phyloP scores from a whole-genome alignment of 2,797 vertebrate species.

The Molossus molossus region DNA sequence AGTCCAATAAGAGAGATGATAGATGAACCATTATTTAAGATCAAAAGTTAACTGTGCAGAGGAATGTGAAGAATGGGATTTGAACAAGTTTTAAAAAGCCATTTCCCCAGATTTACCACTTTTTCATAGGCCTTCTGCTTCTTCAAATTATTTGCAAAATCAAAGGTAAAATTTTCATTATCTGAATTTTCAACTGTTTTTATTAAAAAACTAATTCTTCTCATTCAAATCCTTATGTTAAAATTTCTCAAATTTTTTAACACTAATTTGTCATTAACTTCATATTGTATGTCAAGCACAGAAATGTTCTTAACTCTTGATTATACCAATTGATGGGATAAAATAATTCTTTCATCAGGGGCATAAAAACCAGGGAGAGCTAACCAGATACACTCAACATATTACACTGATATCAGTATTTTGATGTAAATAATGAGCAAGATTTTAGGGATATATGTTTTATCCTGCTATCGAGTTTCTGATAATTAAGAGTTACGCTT shows the following conservation, averaged over 20 bases:
- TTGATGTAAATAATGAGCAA: background rate
- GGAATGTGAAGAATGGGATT: background rate
- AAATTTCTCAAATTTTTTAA: background rate
- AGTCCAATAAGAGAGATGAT: background rate
- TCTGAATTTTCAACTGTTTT: slow-evolving; percentile 30
- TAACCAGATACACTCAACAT: background rate
- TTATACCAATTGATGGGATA: background rate
- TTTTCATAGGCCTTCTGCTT: background rate
- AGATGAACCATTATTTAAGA: background rate
- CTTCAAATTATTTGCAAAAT: slow-evolving; percentile 34
- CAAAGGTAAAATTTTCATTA: slow-evolving; percentile 28
- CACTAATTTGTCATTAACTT: slow-evolving; percentile 30
- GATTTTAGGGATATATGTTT: background rate
- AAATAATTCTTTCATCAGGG: slow-evolving; percentile 1
- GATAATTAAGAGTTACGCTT: background rate
- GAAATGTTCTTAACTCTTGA: background rate
- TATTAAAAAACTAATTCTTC: slow-evolving; percentile 8
- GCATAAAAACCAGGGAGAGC: background rate
- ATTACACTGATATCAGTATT: background rate
- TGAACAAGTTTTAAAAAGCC: background rate
- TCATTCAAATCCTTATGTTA: slow-evolving; percentile 9
- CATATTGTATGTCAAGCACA: background rate
- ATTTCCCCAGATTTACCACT: background rate
- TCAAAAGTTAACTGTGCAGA: background rate
- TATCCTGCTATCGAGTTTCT: background rate